These are phyloP conservation scores for Aegotheles bennettii DNA, from an alignment of 2,113 vertebrate genomes.

Conservation along the genomic window DNA sequence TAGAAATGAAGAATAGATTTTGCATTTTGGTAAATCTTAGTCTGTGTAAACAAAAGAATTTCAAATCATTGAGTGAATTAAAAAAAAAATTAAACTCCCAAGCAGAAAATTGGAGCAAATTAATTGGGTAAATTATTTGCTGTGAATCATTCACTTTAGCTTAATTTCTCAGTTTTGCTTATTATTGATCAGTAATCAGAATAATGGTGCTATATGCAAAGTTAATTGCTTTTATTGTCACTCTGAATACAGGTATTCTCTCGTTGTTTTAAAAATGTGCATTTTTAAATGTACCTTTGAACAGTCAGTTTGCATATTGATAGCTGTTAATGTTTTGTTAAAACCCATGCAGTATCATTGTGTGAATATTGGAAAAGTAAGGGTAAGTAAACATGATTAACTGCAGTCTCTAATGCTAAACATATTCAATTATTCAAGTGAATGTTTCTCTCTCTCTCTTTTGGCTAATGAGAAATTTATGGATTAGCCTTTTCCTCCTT, in stretches of 20 bases:
- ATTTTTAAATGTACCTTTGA: background rate
- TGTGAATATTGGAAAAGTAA: constrained; percentile 30
- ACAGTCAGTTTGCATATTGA: background rate
- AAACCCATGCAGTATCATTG: background rate
- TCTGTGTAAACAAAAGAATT: background rate
- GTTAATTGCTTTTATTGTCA: background rate
- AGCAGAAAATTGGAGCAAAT: background rate
- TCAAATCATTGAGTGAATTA: background rate
- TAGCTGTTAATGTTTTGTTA: background rate
- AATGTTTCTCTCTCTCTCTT: constrained; percentile 46
- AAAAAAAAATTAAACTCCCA: background rate
- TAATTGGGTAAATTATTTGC: background rate
- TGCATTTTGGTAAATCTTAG: background rate
- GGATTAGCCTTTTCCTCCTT: constrained; percentile 46
- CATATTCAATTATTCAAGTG: constrained; percentile 61
- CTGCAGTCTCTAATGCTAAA: constrained; percentile 55
- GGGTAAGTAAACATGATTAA: constrained; percentile 60
- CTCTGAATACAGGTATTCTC: background rate
- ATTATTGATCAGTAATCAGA: background rate
- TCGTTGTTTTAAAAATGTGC: background rate
- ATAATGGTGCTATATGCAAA: background rate
- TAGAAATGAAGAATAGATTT: background rate
- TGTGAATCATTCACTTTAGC: background rate
- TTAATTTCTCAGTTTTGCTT: background rate
- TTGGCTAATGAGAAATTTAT: constrained; percentile 65